Base-by-base conservation (phyloP, 2,797 vertebrate species). In the Acipenser ruthenus region DNA sequence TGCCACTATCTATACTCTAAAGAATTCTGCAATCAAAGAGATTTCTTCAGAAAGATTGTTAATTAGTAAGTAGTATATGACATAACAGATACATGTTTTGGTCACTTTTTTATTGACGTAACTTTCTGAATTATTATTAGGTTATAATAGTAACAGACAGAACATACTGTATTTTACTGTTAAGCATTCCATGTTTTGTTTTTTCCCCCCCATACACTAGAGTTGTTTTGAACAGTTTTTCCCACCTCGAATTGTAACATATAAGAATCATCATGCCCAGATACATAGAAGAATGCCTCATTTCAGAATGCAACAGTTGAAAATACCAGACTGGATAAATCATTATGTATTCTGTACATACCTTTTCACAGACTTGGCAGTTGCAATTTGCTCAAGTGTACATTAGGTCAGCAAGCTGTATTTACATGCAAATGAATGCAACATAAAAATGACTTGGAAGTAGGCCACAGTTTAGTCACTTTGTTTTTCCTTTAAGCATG, bases 341-440 rank as follows among this genome's bases (percentile, higher is more conserved):
- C 70, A 66, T 70, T 73, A 69, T 70, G 75, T 66, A 71, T 79
- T 74, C 70, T 72, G 74, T 72, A 75, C 73, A 79, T 81, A 78
- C 79, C 80, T 79, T 71, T 82, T 83, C 66, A 69, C 66, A 80
- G 78, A 78, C 72, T 77, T 75, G 72, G 76, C 10, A 68, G 70
- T 72, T 75, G 72, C 63, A 69, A 72, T 75, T 55, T 69, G 64
- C 71, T 71, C 66, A 70, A 74, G 70, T 77, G 72, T 82, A 80
- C 73, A 77, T 74, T 67, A 9, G 65, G 75, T 73, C 77, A 75
- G 74, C 74, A 80, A 75, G 76, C 82, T 78, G 83, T 75, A 80
- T 87, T 79, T 83, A 75, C 87, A 85, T 90, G 88, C 86, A 82
- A 75, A 75, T 79, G 37, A 81, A 77, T 73, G 77, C 76, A 75